Evolutionary conservation across 2,113 vertebrate genomes (phyloP).

Genomic region (Eonycteris spelaea): DNA sequence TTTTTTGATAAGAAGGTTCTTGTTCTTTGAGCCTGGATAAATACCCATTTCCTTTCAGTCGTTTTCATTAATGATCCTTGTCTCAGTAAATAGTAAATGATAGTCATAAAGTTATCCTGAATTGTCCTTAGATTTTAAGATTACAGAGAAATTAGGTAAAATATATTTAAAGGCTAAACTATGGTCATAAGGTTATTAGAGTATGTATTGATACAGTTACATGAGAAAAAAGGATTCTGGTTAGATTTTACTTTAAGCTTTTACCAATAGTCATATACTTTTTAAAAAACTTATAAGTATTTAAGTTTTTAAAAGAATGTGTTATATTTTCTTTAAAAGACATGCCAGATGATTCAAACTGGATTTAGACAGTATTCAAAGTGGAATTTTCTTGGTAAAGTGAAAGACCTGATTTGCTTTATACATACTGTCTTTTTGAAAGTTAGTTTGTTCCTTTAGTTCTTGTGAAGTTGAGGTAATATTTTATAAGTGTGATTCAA

Average conservation of each 20-base stretch:
- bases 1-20: background rate
- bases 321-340: background rate
- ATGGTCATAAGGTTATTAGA: background rate
- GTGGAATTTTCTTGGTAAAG: background rate
- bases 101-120: background rate
- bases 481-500: background rate
- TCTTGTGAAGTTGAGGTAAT: background rate
- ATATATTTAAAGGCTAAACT: background rate
- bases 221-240: background rate
- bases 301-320: background rate
- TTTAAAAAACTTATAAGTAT: background rate
- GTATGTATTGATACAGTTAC: background rate
- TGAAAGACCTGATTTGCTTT: background rate
- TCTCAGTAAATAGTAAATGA: background rate
- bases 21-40: background rate
- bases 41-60: background rate
- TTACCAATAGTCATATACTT: background rate
- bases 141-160: background rate
- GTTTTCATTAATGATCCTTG: background rate
- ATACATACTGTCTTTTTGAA: background rate
- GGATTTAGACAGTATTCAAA: background rate
- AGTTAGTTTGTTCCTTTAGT: background rate
- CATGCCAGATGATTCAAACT: background rate
- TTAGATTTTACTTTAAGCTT: constrained; percentile 30
- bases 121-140: background rate